Base-by-base conservation (phyloP, 2,888 invertebrate species). In the Drosophila tanythrix region DNA sequence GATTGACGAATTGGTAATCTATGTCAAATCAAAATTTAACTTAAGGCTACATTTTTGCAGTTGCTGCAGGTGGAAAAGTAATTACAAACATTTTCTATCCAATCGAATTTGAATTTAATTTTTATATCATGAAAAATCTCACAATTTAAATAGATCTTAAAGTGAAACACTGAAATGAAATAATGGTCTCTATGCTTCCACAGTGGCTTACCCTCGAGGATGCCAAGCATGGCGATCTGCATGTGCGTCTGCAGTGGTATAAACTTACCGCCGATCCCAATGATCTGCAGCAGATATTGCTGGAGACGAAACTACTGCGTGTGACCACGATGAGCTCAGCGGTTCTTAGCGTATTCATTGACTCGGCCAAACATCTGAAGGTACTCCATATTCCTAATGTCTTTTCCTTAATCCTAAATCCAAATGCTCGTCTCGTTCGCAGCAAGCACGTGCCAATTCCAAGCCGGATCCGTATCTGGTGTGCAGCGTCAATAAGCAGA, bases 191-290 rank as follows among this genome's bases (percentile, higher is more conserved):
- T 3, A 13, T 1, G 29, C 11, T n/a, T 59, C 6, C 10, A 46
- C 93, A 99, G 98, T 99, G 99, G 99, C 95, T 98, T 80, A 97
- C 98, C 0, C 94, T 99, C 82, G 98, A 99, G 93, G 97, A 98
- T 93, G 98, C 98, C 11, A 98, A 98, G 93, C 97, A 98, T 91
- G 99, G 99, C 8, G 96, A 98, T 94, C 95, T 99, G 0, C 98
- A 99, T 91, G 93, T 99, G 61, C 96, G 97, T 59, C 94, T 98
- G 60, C 96, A 96, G 8, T 99, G 99, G 99, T 95, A 98, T 82
- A 95, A 96, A 64, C 94, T 99, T 63, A 96, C 96, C 59, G 94
- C 95, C 40, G 95, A 96, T 89, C 93, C 95, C 18, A 93, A 94
- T 38, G 97, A 97, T 92, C 94, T 98, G 6, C 95, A 96, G 91